Evolutionary conservation across 2,888 invertebrate species (phyloP), one percentile per base, ranked within the genome.

Genomic region (Ceramica pisi): DNA sequence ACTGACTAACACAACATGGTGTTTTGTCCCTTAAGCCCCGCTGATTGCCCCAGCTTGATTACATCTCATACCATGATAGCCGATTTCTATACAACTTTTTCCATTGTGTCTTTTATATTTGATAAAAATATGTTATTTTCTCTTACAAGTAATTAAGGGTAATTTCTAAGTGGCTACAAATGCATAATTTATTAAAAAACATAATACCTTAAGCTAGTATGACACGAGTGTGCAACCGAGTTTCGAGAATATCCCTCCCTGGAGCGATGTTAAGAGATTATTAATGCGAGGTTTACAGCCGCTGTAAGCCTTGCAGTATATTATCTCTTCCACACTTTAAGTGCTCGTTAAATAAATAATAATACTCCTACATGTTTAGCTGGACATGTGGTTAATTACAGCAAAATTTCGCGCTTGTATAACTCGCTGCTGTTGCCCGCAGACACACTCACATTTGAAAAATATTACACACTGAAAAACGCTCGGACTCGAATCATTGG

Each of bases 171-270:
- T 38, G 21, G 8, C 57, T 16, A 57, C 7, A 38, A 57, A 21
- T 46, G 46, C 38, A 10, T 38, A 73, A 21, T 53, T 19, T 46
- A 60, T 55, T 68, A 68, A 41, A 14, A 55, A 55, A 77, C 31
- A 12, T 77, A 69, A 73, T 60, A 55, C 16, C 26, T 41, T 59
- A 59, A 73, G 59, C 69, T 55, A 31, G 8, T 53, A 59, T 59
- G 31, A 76, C n/a, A 41, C n/a, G 38, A 41, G 41, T 41, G 9
- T 62, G 31, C 46, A 57, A 48, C 7, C 46, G 12, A 70, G 38
- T 50, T 57, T 61, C n/a, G 21, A 7, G 21, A 16, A 57, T 71
- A 71, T 71, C 35, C 46, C 78, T 62, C 78, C 74, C 71, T 44
- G 1, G 50, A 57, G 74, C 35, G 31, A 53, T 26, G 38, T 59